Conservation (phyloP, 1,140 invertebrate species). For the Vanessa tameamea region DNA sequence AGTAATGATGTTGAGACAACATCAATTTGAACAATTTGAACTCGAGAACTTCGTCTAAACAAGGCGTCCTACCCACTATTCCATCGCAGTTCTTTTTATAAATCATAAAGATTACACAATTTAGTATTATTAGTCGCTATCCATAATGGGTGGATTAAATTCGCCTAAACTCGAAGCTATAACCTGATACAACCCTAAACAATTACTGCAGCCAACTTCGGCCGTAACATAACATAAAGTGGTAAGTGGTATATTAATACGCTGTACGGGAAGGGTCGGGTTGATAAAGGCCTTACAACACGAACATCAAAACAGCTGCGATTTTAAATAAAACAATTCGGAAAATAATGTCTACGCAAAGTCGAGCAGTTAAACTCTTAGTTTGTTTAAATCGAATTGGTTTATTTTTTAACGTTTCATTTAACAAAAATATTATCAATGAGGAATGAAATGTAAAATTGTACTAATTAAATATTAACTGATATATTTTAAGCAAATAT, state of each 20-base stretch:
- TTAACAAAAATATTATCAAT: too few species aligned
- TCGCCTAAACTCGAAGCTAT: conserved; percentile 42
- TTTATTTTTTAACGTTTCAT: too few species aligned
- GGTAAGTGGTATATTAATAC: conserved; percentile 69
- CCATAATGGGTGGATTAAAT: conserved; percentile 48
- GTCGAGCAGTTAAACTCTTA: too few species aligned
- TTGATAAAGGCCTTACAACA: conserved; percentile 35
- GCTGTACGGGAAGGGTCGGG: conserved; percentile 50
- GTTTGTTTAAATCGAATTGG: too few species aligned
- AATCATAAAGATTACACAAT: conserved; percentile 22
- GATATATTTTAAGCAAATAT: too few species aligned
- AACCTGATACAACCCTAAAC: conserved; percentile 62
- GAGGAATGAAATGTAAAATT: too few species aligned
- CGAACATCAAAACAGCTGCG: conserved; percentile 11
- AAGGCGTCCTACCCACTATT: too few species aligned
- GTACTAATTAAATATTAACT: too few species aligned
- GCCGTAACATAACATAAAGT: conserved; percentile 61
- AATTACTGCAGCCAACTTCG: conserved; percentile 62
- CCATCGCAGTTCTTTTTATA: neutral
- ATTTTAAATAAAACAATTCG: neutral
- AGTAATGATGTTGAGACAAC: too few species aligned
- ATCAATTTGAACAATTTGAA: too few species aligned
- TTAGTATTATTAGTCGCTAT: conserved; percentile 18
- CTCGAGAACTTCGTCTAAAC: too few species aligned
- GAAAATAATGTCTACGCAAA: too few species aligned